These are phyloP conservation scores for Danionella dracula DNA, from an alignment of 2,797 vertebrate genomes.

Conservation along the genomic window DNA sequence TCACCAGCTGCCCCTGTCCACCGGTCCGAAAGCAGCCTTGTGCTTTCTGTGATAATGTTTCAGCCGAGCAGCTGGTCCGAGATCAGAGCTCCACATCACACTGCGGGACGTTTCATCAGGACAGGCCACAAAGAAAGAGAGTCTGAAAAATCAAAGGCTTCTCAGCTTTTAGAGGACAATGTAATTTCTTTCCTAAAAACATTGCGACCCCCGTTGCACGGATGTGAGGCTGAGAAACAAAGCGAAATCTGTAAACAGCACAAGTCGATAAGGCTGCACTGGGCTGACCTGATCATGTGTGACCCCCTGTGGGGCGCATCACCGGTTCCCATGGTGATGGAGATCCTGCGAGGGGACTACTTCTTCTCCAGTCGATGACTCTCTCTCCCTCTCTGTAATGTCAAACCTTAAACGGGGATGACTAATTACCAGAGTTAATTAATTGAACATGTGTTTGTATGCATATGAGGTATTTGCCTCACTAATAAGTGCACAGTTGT, in stretches of 20 bases:
- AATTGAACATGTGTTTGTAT: constrained; percentile 30
- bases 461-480: constrained; percentile 22
- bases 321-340: constrained; percentile 20
- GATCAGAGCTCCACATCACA: constrained; percentile 30
- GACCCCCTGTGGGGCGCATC: constrained; percentile 32
- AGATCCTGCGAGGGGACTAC: neutral
- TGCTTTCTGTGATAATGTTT: constrained; percentile 37
- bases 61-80: constrained; percentile 20
- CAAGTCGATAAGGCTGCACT: constrained; percentile 23
- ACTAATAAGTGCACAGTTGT: neutral
- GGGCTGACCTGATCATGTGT: constrained; percentile 29
- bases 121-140: constrained; percentile 13
- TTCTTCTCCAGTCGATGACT: constrained; percentile 5
- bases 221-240: constrained; percentile 14
- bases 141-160: constrained; percentile 27
- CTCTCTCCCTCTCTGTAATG: constrained; percentile 12
- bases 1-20: neutral
- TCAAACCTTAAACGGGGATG: constrained; percentile 13
- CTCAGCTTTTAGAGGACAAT: constrained; percentile 26
- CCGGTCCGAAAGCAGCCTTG: neutral
- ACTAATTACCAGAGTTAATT: constrained; percentile 26
- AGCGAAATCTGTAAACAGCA: constrained; percentile 30
- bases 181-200: constrained; percentile 20
- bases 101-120: constrained; percentile 26
- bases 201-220: neutral